Conservation (phyloP, 2,888 invertebrate genomes). For the Hydrotaea diabolus region DNA sequence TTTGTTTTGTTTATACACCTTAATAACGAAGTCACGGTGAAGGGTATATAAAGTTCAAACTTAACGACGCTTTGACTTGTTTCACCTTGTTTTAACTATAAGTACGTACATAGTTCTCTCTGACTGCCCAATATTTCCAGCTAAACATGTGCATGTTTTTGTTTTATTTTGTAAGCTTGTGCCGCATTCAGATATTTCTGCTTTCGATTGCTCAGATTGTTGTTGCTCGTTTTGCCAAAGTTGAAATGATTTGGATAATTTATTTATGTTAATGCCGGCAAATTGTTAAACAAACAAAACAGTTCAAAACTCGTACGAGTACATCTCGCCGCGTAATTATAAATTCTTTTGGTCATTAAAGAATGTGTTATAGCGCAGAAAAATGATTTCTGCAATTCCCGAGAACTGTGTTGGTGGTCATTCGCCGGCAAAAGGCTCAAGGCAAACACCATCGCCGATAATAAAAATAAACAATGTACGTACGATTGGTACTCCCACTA, state of each 20-base stretch:
- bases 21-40: too few relatives aligned
- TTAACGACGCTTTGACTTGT: too few relatives aligned
- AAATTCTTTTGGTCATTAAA: slow-evolving; percentile 47
- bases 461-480: slow-evolving; percentile 56
- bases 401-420: slow-evolving; percentile 64
- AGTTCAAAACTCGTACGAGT: not conserved
- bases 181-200: too few relatives aligned
- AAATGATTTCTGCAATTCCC: slow-evolving; percentile 59
- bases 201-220: too few relatives aligned
- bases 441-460: slow-evolving; percentile 21
- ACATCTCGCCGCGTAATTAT: slow-evolving; percentile 45
- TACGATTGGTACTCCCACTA: not conserved
- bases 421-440: not conserved
- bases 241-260: slow-evolving; percentile 49
- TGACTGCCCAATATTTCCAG: too few relatives aligned
- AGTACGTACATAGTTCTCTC: too few relatives aligned
- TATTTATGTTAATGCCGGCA: slow-evolving; percentile 59
- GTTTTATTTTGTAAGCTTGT: too few relatives aligned
- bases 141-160: too few relatives aligned
- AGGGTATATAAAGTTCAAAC: too few relatives aligned
- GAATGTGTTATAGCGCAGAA: slow-evolving; percentile 31
- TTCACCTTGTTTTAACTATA: too few relatives aligned
- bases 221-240: too few relatives aligned
- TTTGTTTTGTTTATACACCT: too few relatives aligned
- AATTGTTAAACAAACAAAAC: slow-evolving; percentile 36